Conservation (phyloP, 2,797 vertebrate species). For the Chaetodon trifasciatus region DNA sequence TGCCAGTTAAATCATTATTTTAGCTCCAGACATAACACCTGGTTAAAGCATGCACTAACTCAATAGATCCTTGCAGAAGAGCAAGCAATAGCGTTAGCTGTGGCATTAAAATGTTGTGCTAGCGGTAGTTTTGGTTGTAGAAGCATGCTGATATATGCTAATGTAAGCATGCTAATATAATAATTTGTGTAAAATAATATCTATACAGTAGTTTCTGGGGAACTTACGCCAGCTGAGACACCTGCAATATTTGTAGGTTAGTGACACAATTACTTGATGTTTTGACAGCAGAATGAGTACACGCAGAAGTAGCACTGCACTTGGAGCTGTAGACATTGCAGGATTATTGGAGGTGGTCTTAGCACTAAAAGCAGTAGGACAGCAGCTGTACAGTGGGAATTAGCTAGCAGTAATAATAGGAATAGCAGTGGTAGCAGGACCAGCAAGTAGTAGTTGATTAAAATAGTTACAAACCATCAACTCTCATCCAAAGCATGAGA, state of each 20-base stretch:
- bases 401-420: background rate
- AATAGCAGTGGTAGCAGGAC: background rate
- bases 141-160: background rate
- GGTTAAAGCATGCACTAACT: background rate
- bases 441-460: background rate
- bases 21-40: background rate
- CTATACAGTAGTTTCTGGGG: background rate
- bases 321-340: background rate
- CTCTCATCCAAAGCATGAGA: constrained; percentile 24
- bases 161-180: background rate
- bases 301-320: background rate
- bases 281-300: background rate
- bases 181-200: background rate
- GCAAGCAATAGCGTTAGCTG: background rate
- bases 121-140: background rate
- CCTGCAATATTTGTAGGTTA: background rate
- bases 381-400: background rate
- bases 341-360: constrained; percentile 2
- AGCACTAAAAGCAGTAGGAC: background rate
- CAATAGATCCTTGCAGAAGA: background rate
- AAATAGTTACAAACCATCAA: constrained; percentile 45
- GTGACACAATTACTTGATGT: background rate
- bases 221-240: background rate
- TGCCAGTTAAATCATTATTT: background rate
- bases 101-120: background rate